A percentile compares a stretch with the other conserved stretches of the same genome.
Evolutionary conservation across 2,797 vertebrate species (phyloP).

Genomic region (Artibeus jamaicensis): DNA sequence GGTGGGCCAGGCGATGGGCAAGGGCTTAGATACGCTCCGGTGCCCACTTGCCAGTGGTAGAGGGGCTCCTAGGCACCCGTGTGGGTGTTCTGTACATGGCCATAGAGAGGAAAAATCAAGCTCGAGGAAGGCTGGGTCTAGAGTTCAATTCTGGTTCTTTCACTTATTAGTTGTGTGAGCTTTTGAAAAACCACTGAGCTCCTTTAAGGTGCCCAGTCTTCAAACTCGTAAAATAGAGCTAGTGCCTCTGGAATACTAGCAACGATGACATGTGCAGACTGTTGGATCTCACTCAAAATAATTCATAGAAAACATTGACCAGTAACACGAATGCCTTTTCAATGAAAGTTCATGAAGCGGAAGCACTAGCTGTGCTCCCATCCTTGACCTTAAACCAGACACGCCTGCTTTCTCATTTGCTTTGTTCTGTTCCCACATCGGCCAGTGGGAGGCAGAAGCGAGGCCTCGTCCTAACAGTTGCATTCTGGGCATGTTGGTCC

Average conservation of each 20-base stretch:
- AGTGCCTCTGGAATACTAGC: neutral
- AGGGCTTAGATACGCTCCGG: neutral
- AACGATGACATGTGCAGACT: rapidly evolving
- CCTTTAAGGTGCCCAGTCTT: neutral
- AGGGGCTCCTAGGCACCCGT: neutral
- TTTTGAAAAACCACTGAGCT: neutral
- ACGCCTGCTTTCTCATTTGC: neutral
- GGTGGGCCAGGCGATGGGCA: slow-evolving; percentile 22
- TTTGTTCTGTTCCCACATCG: neutral
- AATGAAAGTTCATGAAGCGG: neutral
- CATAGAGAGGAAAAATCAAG: neutral
- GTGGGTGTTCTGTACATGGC: slow-evolving; percentile 41
- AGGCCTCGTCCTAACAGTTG: neutral
- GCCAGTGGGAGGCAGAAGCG: rapidly evolving
- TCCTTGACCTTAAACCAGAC: rapidly evolving
- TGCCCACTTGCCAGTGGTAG: slow-evolving; percentile 35
- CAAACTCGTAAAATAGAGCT: neutral
- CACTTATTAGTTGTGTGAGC: neutral
- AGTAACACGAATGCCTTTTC: neutral
- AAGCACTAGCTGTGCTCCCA: rapidly evolving
- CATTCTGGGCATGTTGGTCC: neutral
- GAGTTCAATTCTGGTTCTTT: neutral
- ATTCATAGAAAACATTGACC: neutral
- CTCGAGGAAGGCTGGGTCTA: neutral
- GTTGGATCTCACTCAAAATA: too few species aligned